These are phyloP conservation scores for Anguilla pacifica DNA, from an alignment of 2,797 vertebrate species.

Conservation along the genomic window DNA sequence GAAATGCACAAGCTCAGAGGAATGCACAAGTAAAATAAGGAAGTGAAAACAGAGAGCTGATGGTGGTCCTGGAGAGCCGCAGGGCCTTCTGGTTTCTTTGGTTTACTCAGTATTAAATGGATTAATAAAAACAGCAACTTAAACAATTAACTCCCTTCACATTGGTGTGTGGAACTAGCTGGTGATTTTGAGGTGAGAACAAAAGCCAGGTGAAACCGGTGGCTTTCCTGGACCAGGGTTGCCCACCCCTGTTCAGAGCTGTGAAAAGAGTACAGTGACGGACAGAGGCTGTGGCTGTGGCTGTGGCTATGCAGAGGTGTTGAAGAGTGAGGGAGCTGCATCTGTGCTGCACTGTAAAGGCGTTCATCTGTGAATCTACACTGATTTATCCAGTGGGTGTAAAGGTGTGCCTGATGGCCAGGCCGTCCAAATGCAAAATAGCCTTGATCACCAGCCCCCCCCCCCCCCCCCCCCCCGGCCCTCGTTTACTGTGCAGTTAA, in stretches of 20 bases:
- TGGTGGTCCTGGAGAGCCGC: conserved; percentile 3
- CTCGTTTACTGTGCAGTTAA: not conserved
- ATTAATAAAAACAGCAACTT: not conserved
- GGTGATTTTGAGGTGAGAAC: not conserved
- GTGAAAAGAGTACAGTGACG: not conserved
- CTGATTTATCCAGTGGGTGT: not conserved
- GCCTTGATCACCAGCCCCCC: not conserved
- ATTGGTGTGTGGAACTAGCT: not conserved
- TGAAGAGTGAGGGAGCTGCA: not conserved
- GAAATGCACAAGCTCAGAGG: not conserved
- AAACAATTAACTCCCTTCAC: not conserved
- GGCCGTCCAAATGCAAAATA: not conserved
- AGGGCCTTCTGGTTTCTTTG: not conserved
- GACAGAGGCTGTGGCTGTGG: too few species aligned
- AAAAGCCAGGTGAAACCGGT: not conserved
- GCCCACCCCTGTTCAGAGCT: not conserved
- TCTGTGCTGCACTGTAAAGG: not conserved
- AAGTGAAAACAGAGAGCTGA: not conserved
- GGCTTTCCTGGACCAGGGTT: not conserved
- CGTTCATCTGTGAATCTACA: not conserved
- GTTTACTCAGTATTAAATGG: not conserved
- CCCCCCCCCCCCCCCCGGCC: too few species aligned
- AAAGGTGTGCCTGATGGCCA: not conserved
- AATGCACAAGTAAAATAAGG: not conserved
- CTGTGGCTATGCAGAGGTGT: not conserved